A percentile compares a stretch with the other conserved stretches of the same genome.
These are phyloP conservation scores for Macrophya annulata DNA, from an alignment of 2,888 invertebrate genomes.

Conservation along the genomic window DNA sequence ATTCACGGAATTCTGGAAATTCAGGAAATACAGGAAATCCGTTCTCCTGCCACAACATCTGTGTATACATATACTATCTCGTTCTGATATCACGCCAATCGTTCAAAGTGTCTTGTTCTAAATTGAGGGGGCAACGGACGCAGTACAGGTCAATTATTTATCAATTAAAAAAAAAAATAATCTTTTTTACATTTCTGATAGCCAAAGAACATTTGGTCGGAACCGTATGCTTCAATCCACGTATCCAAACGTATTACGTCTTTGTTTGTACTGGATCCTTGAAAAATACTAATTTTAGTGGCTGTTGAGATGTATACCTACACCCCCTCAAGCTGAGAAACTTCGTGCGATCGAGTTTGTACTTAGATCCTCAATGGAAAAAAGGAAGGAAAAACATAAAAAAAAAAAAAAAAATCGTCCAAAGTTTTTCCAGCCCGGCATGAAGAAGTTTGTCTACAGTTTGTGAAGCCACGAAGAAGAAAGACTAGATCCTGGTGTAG, in stretches of 20 bases:
- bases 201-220: too few species aligned
- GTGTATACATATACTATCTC: neutral
- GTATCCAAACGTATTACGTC: neutral
- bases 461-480: neutral
- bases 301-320: conserved; percentile 11
- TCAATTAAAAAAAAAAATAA: neutral
- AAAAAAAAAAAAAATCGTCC: neutral
- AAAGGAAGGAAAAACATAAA: neutral
- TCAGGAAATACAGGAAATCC: conserved; percentile 53
- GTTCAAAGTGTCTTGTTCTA: neutral
- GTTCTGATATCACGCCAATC: neutral
- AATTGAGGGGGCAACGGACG: neutral
- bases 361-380: neutral
- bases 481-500: conserved; percentile 11
- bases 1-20: conserved; percentile 50
- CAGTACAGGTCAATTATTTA: neutral
- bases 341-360: conserved; percentile 14
- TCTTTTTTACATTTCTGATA: too few species aligned
- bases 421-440: neutral
- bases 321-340: conserved; percentile 10
- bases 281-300: neutral
- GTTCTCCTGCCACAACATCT: conserved; percentile 27
- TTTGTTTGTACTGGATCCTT: neutral
- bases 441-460: conserved; percentile 16
- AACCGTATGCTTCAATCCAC: too few species aligned